phyloP scores from a whole-genome alignment of 2,113 vertebrate species.

The Malurus alboscapulatus region DNA sequence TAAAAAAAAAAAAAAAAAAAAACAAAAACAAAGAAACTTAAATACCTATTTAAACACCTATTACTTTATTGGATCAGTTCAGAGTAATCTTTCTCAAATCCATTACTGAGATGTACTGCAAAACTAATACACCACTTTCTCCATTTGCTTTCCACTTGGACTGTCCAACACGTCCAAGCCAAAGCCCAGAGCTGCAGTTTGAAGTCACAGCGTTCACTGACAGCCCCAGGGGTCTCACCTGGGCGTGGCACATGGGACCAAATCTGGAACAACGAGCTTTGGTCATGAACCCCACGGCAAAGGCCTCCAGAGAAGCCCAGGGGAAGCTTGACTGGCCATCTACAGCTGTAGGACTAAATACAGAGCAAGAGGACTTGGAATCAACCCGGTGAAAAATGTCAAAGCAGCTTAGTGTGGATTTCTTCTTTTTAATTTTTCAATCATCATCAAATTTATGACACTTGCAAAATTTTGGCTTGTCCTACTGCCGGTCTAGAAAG shows the following conservation, averaged over 20 bases:
- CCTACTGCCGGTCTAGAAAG: not conserved
- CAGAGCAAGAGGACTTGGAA: not conserved
- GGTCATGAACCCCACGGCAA: not conserved
- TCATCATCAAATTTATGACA: not conserved
- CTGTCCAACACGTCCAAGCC: not conserved
- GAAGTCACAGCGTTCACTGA: not conserved
- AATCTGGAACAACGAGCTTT: not conserved
- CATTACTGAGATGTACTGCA: not conserved
- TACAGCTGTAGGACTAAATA: not conserved
- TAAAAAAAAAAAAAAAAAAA: not conserved
- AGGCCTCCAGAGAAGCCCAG: not conserved
- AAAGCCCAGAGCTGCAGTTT: not conserved
- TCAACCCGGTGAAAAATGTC: not conserved
- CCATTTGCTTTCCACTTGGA: not conserved
- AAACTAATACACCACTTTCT: not conserved
- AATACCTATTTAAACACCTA: not conserved
- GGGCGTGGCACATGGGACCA: not conserved
- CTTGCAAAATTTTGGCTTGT: not conserved
- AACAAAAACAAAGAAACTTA: not conserved
- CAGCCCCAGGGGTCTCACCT: not conserved
- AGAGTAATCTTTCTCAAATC: not conserved
- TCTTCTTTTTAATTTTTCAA: not conserved
- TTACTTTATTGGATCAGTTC: constrained; percentile 19
- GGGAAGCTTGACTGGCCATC: not conserved
- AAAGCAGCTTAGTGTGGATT: not conserved